Conservation (phyloP, 2,888 invertebrate species). For the Drosophila demipolita region DNA sequence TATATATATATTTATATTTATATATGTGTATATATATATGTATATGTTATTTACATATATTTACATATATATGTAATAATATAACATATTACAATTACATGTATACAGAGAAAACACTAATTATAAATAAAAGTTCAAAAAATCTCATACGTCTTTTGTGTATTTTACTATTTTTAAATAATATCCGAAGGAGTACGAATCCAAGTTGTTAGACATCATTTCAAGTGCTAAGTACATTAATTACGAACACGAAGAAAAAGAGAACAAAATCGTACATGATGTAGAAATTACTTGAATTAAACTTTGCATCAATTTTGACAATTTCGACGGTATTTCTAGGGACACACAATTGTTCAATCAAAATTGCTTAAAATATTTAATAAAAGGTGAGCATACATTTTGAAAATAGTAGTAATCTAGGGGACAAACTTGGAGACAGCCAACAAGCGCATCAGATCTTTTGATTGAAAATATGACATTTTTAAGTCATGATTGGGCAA, state of each 20-base stretch:
- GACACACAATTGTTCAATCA: not conserved
- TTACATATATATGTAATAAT: constrained; percentile 32
- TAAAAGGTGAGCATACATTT: not conserved
- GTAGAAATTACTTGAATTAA: not conserved
- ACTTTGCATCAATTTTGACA: not conserved
- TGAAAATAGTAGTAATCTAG: not conserved
- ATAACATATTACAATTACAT: constrained; percentile 69
- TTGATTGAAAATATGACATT: not conserved
- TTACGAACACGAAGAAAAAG: not conserved
- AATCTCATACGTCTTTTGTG: constrained; percentile 28
- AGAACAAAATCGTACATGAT: not conserved
- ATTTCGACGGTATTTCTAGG: not conserved
- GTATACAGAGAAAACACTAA: constrained; percentile 72
- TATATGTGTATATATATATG: constrained; percentile 29
- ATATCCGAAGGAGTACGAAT: not conserved
- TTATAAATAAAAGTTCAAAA: constrained; percentile 74
- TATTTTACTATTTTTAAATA: constrained; percentile 4
- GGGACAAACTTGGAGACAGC: not conserved
- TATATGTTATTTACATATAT: constrained; percentile 40
- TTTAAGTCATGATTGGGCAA: not conserved
- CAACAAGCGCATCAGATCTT: not conserved
- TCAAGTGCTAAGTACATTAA: not conserved
- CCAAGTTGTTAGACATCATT: not conserved
- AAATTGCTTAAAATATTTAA: not conserved
- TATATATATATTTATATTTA: constrained; percentile 23